Base-by-base conservation (phyloP, 2,797 vertebrate genomes). In the Meriones psammophilus region DNA sequence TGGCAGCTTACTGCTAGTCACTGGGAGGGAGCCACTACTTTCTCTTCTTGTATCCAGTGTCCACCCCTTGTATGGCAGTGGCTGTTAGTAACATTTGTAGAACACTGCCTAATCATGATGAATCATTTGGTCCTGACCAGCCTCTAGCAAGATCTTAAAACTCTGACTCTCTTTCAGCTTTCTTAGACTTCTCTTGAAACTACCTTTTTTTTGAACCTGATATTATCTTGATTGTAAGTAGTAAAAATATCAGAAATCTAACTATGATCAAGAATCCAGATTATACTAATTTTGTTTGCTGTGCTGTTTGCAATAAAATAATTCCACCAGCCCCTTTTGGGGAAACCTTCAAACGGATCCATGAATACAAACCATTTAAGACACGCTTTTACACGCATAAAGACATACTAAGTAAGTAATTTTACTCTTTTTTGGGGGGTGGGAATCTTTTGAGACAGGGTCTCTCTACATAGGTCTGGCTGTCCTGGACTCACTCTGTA, bases 271-370 rank as follows among this genome's bases (percentile, higher is more conserved):
- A 91, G 95, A 98, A 96, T 97, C 77, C 96, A 0, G 46, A 95
- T 96, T 97, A 98, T n/a, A 88, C 95, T n/a, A 97, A 88, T 39
- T 98, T 98, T 97, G 96, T 98, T 96, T 98, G 97, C 90, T 98
- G 98, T 92, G 96, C 98, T 66, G 28, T 98, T 30, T 98, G 98
- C 97, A 98, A 97, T 90, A 97, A 98, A 98, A 91, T 97, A 90
- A 77, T 98, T 28, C 97, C 97, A 86, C 92, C 96, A 73, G 96
- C 97, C 9, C 97, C 97, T 96, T 94, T 96, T n/a, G 88, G 8
- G 0, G 89, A 98, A 89, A 94, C 96, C 39, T 98, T 98, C 79
- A 76, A 96, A 78, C 20, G 7, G 89, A 98, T 98, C 94, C 76
- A 92, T 93, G 98, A 98, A 77, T 98, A 98, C 76, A 98, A 97